Evolutionary conservation across 1,140 invertebrate genomes (phyloP), one percentile per base, ranked within the genome.

Genomic region (Apis cerana): DNA sequence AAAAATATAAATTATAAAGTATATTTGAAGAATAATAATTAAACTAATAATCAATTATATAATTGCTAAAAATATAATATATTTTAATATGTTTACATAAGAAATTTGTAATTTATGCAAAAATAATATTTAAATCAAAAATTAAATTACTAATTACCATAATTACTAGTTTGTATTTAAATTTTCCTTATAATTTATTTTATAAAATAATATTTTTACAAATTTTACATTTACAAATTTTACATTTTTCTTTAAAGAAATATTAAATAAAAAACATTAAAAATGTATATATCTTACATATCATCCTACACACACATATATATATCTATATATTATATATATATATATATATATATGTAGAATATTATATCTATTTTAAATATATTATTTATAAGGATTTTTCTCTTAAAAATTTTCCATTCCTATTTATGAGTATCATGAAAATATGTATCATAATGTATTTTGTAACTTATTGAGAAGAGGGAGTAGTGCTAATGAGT

Each of bases 351-450:
- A 19, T 58, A 15, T n/a, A n/a, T n/a, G n/a, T n/a, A n/a, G n/a
- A n/a, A n/a, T n/a, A n/a, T 19, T 23, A 4, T 2, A 15, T n/a
- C 23, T 23, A 4, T 2, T 54, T 54, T 8, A 21, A 61, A 7
- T 33, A 43, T 0, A 68, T 61, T 5, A 11, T 68, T 67, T 52
- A 50, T 3, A 2, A 68, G 19, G n/a, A 75, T 13, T 81, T 52
- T 11, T 23, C 23, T 52, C 33, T 67, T 17, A 65, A 10, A 83
- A 86, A 87, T 80, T 87, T 87, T 87, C 85, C 85, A 43, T 9
- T 80, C 23, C 72, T 72, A 87, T 62, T 87, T 87, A 80, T 86
- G 85, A 87, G 80, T 61, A 58, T 78, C 61, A 76, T 75, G 81
- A 80, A 78, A 86, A 87, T 86, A 62, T 70, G 74, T 83, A 75